Base-by-base conservation (phyloP, 2,113 vertebrate species). In the Gobiocypris rarus region DNA sequence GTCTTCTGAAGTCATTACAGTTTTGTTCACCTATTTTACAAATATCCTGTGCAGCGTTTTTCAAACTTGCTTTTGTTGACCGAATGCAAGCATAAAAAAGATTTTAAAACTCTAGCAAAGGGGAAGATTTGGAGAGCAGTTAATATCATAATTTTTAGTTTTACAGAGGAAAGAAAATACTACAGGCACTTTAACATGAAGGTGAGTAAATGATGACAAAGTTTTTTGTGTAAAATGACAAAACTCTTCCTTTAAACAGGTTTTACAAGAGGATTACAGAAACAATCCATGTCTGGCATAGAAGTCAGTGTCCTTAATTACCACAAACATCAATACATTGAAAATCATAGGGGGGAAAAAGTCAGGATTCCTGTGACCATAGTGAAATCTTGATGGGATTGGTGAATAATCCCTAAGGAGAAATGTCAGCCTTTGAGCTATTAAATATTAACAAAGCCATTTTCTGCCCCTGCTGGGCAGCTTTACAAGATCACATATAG, bases 381-480 rank as follows among this genome's bases (percentile, higher is more conserved):
- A 24, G 3, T 79, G 63, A 15, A 78, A 43, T 45, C 4, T 34
- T 52, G 28, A 59, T 82, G 59, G 48, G 74, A 71, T 2, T 34
- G 26, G 77, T 61, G 69, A 28, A 4, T 9, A 81, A 86, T 17
- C 88, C 85, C 83, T 0, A 17, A 75, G 83, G 89, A 82, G 58
- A 84, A 86, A 81, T 75, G 87, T 87, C 87, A 89, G 86, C 90
- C 88, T 89, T 87, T 85, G 70, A 58, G 61, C 89, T 86, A 92
- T 93, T 92, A 92, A 92, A 94, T 93, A 93, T 93, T 92, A 92
- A 93, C 84, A 79, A 52, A 82, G 75, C 84, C 90, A 91, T 88
- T 86, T 87, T 63, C 82, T 82, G 78, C 87, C 86, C 89, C 86
- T 83, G 54, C 87, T 86, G 84, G 88, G 79, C 84, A 83, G 84